Conservation (phyloP, 2,797 vertebrate species). For the Scolopax bukidnonensis region DNA sequence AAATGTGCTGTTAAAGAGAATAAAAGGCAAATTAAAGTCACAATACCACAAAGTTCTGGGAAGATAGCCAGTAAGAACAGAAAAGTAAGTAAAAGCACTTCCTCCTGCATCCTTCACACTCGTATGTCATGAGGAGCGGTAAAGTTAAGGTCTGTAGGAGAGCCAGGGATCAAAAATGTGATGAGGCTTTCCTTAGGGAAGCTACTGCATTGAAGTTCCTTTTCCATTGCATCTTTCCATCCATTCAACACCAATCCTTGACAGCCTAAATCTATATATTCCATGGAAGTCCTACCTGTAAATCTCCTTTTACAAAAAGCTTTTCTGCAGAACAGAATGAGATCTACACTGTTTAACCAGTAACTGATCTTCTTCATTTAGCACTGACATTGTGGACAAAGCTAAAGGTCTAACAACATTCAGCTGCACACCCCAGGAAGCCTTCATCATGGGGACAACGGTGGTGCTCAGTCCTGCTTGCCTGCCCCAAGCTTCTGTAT, state of each 20-base stretch:
- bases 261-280: background rate
- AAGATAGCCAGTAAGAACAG: background rate
- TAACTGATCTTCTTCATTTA: background rate
- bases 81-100: background rate
- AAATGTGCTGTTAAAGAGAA: background rate
- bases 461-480: background rate
- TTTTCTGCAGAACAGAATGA: background rate
- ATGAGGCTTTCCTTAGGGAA: background rate
- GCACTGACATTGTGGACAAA: background rate
- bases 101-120: background rate
- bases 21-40: slow-evolving; percentile 5
- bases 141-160: background rate
- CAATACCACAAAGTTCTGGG: background rate
- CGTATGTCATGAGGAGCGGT: background rate
- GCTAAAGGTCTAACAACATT: background rate
- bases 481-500: background rate
- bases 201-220: background rate
- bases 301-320: background rate
- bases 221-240: background rate
- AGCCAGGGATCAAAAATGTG: background rate
- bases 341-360: background rate
- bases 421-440: background rate
- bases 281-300: background rate
- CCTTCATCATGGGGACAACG: rapidly evolving
- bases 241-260: background rate